Evolutionary conservation across 2,888 invertebrate species (phyloP), one percentile per base, ranked within the genome.

Genomic region (Cordylochernes scorpioides): DNA sequence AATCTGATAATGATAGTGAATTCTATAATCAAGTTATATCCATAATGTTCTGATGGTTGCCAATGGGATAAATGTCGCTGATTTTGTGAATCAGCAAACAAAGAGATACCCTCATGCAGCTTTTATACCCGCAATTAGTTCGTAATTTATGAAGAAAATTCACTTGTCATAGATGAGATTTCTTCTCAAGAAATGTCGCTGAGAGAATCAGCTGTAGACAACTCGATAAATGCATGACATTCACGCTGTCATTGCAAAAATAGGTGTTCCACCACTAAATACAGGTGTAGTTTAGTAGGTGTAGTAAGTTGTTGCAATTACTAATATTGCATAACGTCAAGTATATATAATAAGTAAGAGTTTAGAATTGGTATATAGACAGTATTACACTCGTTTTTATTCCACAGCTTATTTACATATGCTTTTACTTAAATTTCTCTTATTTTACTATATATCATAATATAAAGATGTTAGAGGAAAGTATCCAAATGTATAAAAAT

Each of bases 111-210:
- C 21, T 29, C 25, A 29, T 29, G 25, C 32, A 32, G 25, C 28
- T 25, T 32, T 32, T n/a, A 32, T 15, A 32, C 29, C 13, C 19
- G 15, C 24, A 31, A 31, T 31, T 14, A 27, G 22, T 31, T 31
- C 5, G 16, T 30, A 26, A 30, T 28, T 32, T n/a, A n/a, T n/a
- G n/a, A n/a, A n/a, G n/a, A n/a, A n/a, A n/a, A n/a, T n/a, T n/a
- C n/a, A 27, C 33, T 33, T 33, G 29, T 24, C 29, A 17, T 33
- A 24, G 29, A 29, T 22, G 29, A 33, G 13, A 29, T 33, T 33
- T 33, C 13, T 29, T 33, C 15, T 33, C 21, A 26, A 33, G 27
- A 33, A 33, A 30, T 33, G 21, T 33, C 17, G 17, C 32, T 19
- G 26, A 32, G 16, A 29, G 29, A 32, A 32, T 21, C 25, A 21